These are phyloP conservation scores for Asbolus verrucosus DNA, from an alignment of 1,140 invertebrate genomes.

Conservation along the genomic window DNA sequence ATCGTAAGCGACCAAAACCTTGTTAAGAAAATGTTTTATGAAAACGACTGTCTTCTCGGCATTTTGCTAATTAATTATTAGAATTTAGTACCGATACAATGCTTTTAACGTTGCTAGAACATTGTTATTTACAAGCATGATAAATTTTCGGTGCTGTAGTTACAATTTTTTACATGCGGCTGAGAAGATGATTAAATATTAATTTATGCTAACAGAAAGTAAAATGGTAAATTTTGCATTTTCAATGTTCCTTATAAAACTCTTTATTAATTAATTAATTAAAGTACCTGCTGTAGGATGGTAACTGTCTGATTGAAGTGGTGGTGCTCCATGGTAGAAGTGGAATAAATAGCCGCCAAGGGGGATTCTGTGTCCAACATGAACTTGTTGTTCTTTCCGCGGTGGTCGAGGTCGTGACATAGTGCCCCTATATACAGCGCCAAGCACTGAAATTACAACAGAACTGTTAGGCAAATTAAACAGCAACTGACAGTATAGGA, in stretches of 20 bases:
- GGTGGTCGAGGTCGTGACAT: slow-evolving; percentile 88
- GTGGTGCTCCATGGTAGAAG: slow-evolving; percentile 88
- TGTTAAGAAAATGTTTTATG: too few species aligned
- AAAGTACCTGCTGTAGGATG: slow-evolving; percentile 70
- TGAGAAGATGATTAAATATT: slow-evolving; percentile 9
- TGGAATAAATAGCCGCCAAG: slow-evolving; percentile 84
- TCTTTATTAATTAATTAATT: neutral
- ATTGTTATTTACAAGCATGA: too few species aligned
- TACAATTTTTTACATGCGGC: too few species aligned
- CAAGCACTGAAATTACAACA: slow-evolving; percentile 71
- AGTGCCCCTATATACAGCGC: slow-evolving; percentile 83
- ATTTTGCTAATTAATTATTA: too few species aligned
- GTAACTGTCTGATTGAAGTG: slow-evolving; percentile 90
- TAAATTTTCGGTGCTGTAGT: neutral
- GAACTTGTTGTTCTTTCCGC: slow-evolving; percentile 87
- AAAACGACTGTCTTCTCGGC: too few species aligned
- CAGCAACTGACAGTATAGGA: slow-evolving; percentile 5
- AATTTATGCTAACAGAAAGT: slow-evolving; percentile 4
- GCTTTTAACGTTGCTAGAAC: too few species aligned
- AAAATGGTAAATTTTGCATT: neutral
- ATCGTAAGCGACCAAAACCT: too few species aligned
- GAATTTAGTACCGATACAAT: too few species aligned
- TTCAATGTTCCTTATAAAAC: too few species aligned
- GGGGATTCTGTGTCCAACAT: slow-evolving; percentile 86
- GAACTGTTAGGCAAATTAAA: slow-evolving; percentile 21